Evolutionary conservation across 1,140 invertebrate species (phyloP).

Genomic region (Drosophila guanche): DNA sequence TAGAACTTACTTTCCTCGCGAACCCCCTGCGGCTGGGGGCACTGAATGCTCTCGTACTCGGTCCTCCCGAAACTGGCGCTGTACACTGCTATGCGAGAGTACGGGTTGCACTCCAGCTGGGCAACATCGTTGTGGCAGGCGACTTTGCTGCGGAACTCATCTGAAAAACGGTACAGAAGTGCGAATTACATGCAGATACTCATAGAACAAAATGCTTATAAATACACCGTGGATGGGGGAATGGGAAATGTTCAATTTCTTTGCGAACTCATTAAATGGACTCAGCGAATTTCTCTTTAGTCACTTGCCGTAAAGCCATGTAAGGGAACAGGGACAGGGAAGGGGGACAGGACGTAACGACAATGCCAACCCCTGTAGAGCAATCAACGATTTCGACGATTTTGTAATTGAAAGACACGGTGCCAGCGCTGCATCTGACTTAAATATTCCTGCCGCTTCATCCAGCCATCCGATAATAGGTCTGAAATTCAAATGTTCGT

Average conservation of each 20-base stretch:
- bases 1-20: constrained; percentile 91
- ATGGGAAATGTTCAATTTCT: no score
- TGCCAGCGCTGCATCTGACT: constrained; percentile 17
- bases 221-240: no score
- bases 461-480: constrained; percentile 8
- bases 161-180: constrained; percentile 86
- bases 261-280: not conserved
- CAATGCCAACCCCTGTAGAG: constrained; percentile 36
- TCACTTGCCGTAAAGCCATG: not conserved
- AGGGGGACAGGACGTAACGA: not conserved
- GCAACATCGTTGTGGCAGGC: constrained; percentile 95
- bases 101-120: constrained; percentile 91
- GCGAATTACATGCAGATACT: not conserved
- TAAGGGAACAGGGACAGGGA: not conserved
- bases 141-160: constrained; percentile 95
- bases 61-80: constrained; percentile 95
- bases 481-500: constrained; percentile 45
- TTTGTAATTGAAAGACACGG: constrained; percentile 61
- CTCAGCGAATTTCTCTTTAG: constrained; percentile 6
- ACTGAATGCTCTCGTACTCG: constrained; percentile 94
- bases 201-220: no score
- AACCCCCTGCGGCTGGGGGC: constrained; percentile 92
- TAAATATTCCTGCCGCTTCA: constrained; percentile 14
- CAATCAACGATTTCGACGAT: constrained; percentile 43
- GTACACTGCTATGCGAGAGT: constrained; percentile 94